Evolutionary conservation across 2,797 vertebrate species (phyloP).

Genomic region (Anomalospiza imberbis): DNA sequence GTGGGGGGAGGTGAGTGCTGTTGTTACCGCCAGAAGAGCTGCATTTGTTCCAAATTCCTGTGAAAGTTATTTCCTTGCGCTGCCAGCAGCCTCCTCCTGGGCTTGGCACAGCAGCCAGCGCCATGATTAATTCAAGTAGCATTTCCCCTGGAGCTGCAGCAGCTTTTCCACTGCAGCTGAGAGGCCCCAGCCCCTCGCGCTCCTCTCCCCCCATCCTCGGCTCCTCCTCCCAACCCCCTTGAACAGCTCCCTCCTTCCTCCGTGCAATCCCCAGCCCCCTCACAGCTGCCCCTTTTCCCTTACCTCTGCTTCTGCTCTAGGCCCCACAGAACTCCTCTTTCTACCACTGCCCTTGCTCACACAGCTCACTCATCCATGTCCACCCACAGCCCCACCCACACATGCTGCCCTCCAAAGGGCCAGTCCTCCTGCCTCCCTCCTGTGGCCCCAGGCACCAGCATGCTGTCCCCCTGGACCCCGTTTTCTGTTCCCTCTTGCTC

Average conservation of each 20-base stretch:
- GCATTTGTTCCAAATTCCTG: constrained; percentile 68
- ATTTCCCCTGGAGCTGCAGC: constrained; percentile 69
- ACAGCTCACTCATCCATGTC: background rate
- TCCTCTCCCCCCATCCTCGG: background rate
- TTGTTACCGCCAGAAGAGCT: constrained; percentile 61
- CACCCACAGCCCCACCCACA: background rate
- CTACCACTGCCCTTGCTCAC: background rate
- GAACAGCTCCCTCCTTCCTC: background rate
- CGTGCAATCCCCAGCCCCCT: background rate
- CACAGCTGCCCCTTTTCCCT: background rate
- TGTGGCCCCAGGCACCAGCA: background rate
- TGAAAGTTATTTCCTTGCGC: constrained; percentile 66
- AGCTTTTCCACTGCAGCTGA: constrained; percentile 62
- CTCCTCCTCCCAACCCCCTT: constrained; percentile 36
- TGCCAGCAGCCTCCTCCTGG: constrained; percentile 69
- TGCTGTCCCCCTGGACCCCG: too few relatives aligned
- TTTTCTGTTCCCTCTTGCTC: background rate
- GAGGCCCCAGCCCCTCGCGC: constrained; percentile 43
- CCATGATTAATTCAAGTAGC: constrained; percentile 71
- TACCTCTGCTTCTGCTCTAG: background rate
- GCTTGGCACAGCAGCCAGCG: constrained; percentile 69
- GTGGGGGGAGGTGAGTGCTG: constrained; percentile 52
- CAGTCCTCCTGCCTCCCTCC: background rate
- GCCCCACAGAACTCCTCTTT: background rate
- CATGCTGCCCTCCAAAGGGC: background rate